Evolutionary conservation across 2,113 vertebrate genomes (phyloP).

Genomic region (Corythornis cristatus): DNA sequence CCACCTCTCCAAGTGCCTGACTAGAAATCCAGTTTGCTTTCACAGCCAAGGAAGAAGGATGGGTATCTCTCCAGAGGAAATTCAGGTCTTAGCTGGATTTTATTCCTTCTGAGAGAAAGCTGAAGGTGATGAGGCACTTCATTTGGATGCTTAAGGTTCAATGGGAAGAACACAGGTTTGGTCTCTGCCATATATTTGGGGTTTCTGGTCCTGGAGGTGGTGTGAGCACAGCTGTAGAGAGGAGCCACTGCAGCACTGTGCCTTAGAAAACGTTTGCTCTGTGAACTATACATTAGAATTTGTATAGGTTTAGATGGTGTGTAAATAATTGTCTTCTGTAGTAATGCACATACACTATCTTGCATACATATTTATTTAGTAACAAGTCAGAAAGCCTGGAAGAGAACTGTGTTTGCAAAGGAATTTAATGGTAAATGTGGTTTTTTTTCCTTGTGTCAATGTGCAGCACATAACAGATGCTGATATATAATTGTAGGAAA

Average conservation of each 20-base stretch:
- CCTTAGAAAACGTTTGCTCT: not conserved
- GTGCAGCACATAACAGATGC: not conserved
- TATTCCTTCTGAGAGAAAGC: not conserved
- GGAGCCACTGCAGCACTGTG: not conserved
- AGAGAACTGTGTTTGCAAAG: slow-evolving; percentile 22
- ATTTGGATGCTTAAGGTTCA: not conserved
- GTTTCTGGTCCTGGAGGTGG: not conserved
- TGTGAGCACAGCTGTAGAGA: not conserved
- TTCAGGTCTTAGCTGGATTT: not conserved
- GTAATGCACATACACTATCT: not conserved
- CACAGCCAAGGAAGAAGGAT: not conserved
- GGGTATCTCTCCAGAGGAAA: not conserved
- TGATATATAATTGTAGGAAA: not conserved
- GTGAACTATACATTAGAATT: not conserved
- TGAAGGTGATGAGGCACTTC: not conserved
- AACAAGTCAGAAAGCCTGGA: not conserved
- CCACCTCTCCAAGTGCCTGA: not conserved
- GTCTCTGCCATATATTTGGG: not conserved
- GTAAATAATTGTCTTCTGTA: not conserved
- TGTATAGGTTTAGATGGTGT: not conserved
- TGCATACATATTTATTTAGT: slow-evolving; percentile 22
- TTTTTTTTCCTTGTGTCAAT: not conserved
- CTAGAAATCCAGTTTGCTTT: not conserved
- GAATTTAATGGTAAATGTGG: not conserved
- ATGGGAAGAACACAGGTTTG: not conserved